Percentiles rank a stretch among this genome's conserved stretches.
Conservation (phyloP, 1,140 invertebrate genomes). For the Ceratina calcarata region DNA sequence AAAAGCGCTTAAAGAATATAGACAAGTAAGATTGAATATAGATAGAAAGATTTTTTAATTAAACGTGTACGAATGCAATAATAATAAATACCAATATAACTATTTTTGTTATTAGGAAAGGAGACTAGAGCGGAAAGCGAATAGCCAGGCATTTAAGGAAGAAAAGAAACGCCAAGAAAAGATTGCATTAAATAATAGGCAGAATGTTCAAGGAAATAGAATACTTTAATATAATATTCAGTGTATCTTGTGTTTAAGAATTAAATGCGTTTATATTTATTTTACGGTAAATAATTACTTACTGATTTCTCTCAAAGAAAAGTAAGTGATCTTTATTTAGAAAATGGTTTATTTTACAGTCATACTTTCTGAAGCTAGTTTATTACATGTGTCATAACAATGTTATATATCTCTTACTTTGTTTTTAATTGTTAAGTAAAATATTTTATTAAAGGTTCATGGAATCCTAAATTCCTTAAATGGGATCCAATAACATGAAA, state of each 20-base stretch:
- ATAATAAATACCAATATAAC: background rate
- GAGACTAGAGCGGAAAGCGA: conserved; percentile 92
- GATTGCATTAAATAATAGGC: conserved; percentile 87
- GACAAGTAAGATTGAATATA: conserved; percentile 82
- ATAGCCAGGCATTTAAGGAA: conserved; percentile 92
- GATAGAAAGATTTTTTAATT: conserved; percentile 43
- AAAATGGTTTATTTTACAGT: conserved; percentile 54
- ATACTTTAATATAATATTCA: conserved; percentile 80
- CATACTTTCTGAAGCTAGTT: conserved; percentile 27
- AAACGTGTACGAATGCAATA: background rate
- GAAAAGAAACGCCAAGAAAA: conserved; percentile 92
- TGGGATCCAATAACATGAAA: conserved; percentile 59
- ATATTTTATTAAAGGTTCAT: conserved; percentile 7
- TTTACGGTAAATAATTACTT: no score
- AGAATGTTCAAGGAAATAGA: conserved; percentile 86
- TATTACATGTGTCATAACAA: conserved; percentile 51
- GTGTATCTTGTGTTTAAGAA: background rate
- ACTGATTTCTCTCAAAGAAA: no score
- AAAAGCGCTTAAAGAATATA: conserved; percentile 89
- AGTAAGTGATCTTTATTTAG: conserved; percentile 34
- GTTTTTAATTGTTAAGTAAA: conserved; percentile 30
- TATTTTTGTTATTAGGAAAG: conserved; percentile 83
- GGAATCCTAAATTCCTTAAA: conserved; percentile 29
- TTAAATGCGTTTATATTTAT: no score
- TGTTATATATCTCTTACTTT: conserved; percentile 42